Percentiles rank a stretch among this genome's conserved stretches.
Evolutionary conservation across 2,888 invertebrate genomes (phyloP).

Genomic region (Phengaris arion): DNA sequence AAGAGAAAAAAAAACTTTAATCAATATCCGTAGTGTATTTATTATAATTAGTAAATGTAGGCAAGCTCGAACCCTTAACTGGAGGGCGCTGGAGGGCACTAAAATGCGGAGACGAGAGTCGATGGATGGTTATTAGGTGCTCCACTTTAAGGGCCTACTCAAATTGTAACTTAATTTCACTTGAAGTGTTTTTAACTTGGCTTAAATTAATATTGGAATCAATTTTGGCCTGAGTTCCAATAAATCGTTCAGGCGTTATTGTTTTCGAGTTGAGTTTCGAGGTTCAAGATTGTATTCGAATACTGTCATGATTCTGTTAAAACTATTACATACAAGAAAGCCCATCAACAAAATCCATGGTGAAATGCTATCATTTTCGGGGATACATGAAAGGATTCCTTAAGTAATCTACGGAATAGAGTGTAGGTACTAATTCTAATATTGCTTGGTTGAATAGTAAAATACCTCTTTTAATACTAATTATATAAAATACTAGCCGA

Average conservation of each 20-base stretch:
- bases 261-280: background rate
- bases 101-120: constrained; percentile 14
- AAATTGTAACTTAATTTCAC: constrained; percentile 24
- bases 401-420: no score
- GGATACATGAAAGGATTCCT: no score
- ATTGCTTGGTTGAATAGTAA: no score
- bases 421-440: no score
- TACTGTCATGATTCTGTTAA: background rate
- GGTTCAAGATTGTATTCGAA: background rate
- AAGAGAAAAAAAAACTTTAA: background rate
- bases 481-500: no score
- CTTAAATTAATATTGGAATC: constrained; percentile 9
- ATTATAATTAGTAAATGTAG: constrained; percentile 11
- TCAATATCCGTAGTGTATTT: background rate
- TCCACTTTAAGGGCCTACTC: background rate
- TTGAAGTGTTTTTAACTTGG: constrained; percentile 7
- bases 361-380: no score
- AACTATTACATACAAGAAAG: background rate
- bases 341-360: no score
- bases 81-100: constrained; percentile 23
- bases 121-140: constrained; percentile 24
- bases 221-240: background rate
- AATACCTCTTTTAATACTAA: no score
- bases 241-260: constrained; percentile 3
- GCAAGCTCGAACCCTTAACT: background rate